These are phyloP conservation scores for Carapus acus DNA, from an alignment of 2,797 vertebrate species.

Conservation along the genomic window DNA sequence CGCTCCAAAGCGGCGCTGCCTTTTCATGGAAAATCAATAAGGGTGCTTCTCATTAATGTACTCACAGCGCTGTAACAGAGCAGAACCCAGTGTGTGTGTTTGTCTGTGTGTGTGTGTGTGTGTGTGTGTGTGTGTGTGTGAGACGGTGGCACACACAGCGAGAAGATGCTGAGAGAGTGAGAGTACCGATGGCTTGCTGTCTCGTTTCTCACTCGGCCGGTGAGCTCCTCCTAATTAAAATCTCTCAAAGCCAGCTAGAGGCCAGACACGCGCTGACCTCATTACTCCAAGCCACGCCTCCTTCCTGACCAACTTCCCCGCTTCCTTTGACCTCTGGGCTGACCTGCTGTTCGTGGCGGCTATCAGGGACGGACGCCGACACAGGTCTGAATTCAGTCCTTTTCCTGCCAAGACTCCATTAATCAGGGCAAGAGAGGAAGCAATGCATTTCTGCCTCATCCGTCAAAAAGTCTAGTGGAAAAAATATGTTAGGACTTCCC, in stretches of 20 bases:
- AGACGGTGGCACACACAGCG: too few species aligned
- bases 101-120: too few species aligned
- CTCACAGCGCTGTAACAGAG: slow-evolving; percentile 39
- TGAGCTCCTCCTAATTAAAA: slow-evolving; percentile 7
- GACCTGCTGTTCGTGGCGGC: slow-evolving; percentile 46
- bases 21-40: slow-evolving; percentile 70
- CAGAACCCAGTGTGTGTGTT: not conserved
- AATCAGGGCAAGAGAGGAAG: slow-evolving; percentile 44
- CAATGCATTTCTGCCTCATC: too few species aligned
- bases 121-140: too few species aligned
- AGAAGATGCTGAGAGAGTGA: too few species aligned
- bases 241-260: slow-evolving; percentile 15
- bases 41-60: slow-evolving; percentile 60
- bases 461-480: too few species aligned
- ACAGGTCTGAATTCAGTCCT: slow-evolving; percentile 51
- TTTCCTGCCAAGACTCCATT: slow-evolving; percentile 35
- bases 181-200: not conserved
- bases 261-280: slow-evolving; percentile 19
- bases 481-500: too few species aligned
- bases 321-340: slow-evolving; percentile 36
- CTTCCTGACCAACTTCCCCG: slow-evolving; percentile 30
- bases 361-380: slow-evolving; percentile 30
- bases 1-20: slow-evolving; percentile 56
- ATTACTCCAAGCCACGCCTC: slow-evolving; percentile 33
- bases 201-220: not conserved